Percentiles rank a stretch among this genome's conserved stretches.
Evolutionary conservation across 1,140 invertebrate species (phyloP).

Genomic region (Bombus haemorrhoidalis): DNA sequence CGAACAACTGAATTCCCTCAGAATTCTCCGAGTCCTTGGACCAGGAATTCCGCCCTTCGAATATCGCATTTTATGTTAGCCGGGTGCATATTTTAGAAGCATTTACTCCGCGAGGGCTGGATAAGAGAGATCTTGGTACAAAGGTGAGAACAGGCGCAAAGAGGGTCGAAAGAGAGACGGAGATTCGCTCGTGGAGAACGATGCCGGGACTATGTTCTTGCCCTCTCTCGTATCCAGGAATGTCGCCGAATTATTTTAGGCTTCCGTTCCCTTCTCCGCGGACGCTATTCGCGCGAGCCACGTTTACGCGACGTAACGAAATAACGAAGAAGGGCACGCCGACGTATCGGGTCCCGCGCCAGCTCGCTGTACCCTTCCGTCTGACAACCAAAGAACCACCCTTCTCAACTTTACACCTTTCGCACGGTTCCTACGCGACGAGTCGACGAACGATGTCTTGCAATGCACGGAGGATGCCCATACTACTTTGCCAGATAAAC

Average conservation of each 20-base stretch:
- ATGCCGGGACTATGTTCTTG: slow-evolving; percentile 27
- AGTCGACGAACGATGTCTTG: background rate
- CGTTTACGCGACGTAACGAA: slow-evolving; percentile 72
- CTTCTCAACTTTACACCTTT: background rate
- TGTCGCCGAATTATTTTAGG: slow-evolving; percentile 76
- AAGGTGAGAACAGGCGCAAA: slow-evolving; percentile 16
- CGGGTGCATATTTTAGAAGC: slow-evolving; percentile 67
- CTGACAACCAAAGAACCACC: slow-evolving; percentile 18
- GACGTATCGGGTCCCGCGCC: background rate
- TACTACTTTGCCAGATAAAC: too few species aligned
- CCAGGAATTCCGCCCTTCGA: slow-evolving; percentile 58
- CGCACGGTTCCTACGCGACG: background rate
- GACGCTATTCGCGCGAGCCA: slow-evolving; percentile 53
- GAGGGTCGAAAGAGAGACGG: background rate
- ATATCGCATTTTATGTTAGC: slow-evolving; percentile 59
- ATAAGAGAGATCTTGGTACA: slow-evolving; percentile 28
- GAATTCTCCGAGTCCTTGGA: slow-evolving; percentile 33
- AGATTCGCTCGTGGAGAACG: slow-evolving; percentile 30
- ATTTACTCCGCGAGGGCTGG: slow-evolving; percentile 36
- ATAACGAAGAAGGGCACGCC: slow-evolving; percentile 67
- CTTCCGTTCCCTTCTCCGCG: slow-evolving; percentile 29
- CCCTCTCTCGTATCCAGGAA: slow-evolving; percentile 64
- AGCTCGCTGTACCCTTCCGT: background rate
- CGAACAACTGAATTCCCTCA: slow-evolving; percentile 13
- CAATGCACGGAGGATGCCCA: too few species aligned